Conservation (phyloP, 2,113 vertebrate genomes). For the Gila orcuttii region DNA sequence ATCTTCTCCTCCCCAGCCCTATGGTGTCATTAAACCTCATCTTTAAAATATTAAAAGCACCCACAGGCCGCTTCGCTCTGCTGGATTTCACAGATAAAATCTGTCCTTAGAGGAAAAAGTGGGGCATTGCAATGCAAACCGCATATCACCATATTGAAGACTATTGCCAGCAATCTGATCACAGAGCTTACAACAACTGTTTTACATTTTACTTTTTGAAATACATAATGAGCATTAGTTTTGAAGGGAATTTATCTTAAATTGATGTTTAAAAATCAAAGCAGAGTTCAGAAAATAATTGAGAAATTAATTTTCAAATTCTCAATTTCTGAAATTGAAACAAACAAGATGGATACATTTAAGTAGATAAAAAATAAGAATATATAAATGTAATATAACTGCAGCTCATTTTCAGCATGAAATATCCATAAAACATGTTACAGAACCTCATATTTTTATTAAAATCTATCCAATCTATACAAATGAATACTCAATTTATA, state of each 20-base stretch:
- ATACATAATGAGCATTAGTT: neutral
- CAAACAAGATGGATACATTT: no score
- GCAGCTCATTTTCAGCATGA: neutral
- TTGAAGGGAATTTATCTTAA: neutral
- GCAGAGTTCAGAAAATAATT: neutral
- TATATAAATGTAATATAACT: no score
- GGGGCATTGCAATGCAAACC: neutral
- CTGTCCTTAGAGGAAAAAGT: constrained; percentile 4
- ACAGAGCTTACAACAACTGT: neutral
- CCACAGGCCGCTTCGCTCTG: constrained; percentile 30
- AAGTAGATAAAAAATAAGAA: no score
- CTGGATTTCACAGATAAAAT: constrained; percentile 31
- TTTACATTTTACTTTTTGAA: neutral
- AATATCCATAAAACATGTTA: neutral
- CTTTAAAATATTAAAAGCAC: constrained; percentile 34
- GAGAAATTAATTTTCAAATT: neutral
- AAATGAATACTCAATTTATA: neutral
- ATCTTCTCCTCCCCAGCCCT: neutral
- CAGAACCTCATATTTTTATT: neutral
- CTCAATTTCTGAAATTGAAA: neutral
- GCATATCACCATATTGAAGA: constrained; percentile 11
- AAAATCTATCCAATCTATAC: neutral
- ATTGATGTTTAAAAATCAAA: neutral
- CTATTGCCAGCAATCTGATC: constrained; percentile 11
- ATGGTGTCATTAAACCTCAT: constrained; percentile 49